Evolutionary conservation across 2,888 invertebrate species (phyloP).

Genomic region (Euzophera pinguis): DNA sequence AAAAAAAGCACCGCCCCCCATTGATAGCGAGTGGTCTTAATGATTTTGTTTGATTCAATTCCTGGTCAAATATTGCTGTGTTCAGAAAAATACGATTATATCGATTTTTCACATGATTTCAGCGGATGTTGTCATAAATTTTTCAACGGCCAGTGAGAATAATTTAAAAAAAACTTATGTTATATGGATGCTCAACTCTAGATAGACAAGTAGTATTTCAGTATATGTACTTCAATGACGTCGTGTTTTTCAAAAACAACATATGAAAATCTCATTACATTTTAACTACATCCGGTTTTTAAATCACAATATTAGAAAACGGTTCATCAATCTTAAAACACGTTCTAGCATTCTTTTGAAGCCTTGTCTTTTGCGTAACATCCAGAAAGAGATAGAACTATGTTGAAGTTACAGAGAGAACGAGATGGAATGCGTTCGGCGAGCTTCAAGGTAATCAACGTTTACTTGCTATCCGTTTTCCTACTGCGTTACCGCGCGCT

Average conservation of each 20-base stretch:
- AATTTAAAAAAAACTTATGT: neutral
- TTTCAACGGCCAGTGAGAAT: neutral
- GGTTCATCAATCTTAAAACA: conserved; percentile 35
- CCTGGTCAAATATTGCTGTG: conserved; percentile 12
- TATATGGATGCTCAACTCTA: neutral
- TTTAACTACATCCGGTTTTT: neutral
- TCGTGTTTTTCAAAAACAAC: neutral
- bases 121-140: no score
- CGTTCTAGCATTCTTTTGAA: conserved; percentile 56
- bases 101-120: no score
- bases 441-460: conserved; percentile 73
- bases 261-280: neutral
- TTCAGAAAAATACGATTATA: no score
- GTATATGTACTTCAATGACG: neutral
- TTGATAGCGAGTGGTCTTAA: conserved; percentile 21
- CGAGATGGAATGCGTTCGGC: conserved; percentile 38
- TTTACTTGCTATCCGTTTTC: conserved; percentile 64
- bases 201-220: neutral
- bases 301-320: conserved; percentile 18
- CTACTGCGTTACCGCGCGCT: conserved; percentile 42
- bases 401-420: conserved; percentile 24
- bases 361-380: conserved; percentile 55
- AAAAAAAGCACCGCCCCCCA: conserved; percentile 38
- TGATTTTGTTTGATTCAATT: conserved; percentile 29
- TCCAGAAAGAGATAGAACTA: conserved; percentile 43